Percentiles rank a stretch among this genome's conserved stretches.
phyloP scores from a whole-genome alignment of 2,888 invertebrate species.

The Cryptosula pallasiana region DNA sequence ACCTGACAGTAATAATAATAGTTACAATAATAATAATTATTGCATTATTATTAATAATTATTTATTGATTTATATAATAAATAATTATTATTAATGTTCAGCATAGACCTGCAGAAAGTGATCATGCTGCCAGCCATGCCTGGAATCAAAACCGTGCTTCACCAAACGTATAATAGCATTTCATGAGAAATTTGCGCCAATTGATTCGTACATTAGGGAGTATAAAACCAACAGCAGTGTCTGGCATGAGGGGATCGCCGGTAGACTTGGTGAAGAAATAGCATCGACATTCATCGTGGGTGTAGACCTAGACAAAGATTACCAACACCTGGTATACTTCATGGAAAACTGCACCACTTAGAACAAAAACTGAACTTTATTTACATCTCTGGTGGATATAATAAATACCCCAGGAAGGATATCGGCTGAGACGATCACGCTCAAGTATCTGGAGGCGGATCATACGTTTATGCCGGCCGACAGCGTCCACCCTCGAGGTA shows the following conservation, averaged over 20 bases:
- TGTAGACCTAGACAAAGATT: background rate
- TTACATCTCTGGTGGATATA: background rate
- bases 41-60: too few relatives aligned
- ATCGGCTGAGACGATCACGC: background rate
- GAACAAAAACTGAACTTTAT: slow-evolving; percentile 4
- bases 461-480: background rate
- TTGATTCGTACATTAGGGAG: background rate
- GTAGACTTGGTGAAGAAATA: background rate
- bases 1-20: too few relatives aligned
- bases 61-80: too few relatives aligned
- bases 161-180: background rate
- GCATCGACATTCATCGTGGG: background rate
- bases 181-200: background rate
- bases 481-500: background rate
- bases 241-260: slow-evolving; percentile 4
- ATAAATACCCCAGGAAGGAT: background rate
- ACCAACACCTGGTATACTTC: slow-evolving; percentile 1
- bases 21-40: too few relatives aligned
- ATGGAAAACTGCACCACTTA: background rate
- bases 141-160: slow-evolving; percentile 10
- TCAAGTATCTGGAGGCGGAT: slow-evolving; percentile 4
- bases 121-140: slow-evolving; percentile 10
- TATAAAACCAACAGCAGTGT: background rate
- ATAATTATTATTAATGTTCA: too few relatives aligned
- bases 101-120: slow-evolving; percentile 1